Conservation (phyloP, 2,113 vertebrate species). For the Catharus minimus region DNA sequence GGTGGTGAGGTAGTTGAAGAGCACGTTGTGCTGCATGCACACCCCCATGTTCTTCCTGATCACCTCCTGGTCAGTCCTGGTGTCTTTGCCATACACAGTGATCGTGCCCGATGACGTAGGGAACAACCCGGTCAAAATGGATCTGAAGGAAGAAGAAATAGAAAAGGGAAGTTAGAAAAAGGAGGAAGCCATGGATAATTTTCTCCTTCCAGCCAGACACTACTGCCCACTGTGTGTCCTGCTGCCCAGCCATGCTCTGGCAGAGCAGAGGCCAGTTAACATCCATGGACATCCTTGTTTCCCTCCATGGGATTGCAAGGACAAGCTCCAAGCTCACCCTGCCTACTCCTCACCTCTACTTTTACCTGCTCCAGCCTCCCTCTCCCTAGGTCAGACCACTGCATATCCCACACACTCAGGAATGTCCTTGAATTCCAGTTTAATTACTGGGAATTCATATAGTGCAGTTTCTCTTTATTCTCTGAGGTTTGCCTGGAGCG, state of each 20-base stretch:
- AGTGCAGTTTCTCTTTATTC: not conserved
- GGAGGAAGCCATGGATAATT: not conserved
- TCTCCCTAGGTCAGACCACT: not conserved
- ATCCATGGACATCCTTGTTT: not conserved
- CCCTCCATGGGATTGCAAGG: not conserved
- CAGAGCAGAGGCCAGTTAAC: not conserved
- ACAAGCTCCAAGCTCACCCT: not conserved
- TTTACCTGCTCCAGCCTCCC: not conserved
- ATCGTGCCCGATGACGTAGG: slow-evolving; percentile 85
- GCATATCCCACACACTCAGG: not conserved
- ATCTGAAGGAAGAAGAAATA: slow-evolving; percentile 71
- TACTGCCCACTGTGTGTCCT: not conserved
- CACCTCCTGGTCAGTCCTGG: slow-evolving; percentile 78
- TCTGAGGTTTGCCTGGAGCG: not conserved
- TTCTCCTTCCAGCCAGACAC: not conserved
- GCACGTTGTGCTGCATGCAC: slow-evolving; percentile 96
- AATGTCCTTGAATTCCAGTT: not conserved
- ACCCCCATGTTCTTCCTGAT: slow-evolving; percentile 88
- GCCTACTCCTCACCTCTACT: not conserved
- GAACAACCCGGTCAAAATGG: slow-evolving; percentile 92
- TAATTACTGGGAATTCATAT: not conserved
- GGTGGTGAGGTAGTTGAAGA: slow-evolving; percentile 91
- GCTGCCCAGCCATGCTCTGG: not conserved
- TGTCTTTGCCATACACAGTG: slow-evolving; percentile 89
- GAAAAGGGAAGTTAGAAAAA: not conserved